A percentile compares a stretch with the other conserved stretches of the same genome.
These are phyloP conservation scores for Drosophila tsacasi DNA, from an alignment of 1,140 invertebrate species.

Conservation along the genomic window DNA sequence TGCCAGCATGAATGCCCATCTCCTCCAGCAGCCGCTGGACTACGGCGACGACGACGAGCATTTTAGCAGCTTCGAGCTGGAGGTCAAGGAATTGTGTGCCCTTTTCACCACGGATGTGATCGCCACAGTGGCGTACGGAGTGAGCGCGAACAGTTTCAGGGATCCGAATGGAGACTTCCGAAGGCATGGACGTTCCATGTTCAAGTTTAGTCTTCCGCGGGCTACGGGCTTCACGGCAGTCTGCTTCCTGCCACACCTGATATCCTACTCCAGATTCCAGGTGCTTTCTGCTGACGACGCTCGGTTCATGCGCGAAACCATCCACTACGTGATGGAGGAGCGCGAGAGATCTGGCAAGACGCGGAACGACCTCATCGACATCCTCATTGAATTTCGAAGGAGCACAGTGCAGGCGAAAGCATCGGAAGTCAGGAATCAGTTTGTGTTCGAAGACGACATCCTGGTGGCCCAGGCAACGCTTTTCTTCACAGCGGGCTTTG, in stretches of 20 bases:
- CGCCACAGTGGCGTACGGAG: conserved; percentile 87
- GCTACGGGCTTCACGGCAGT: conserved; percentile 86
- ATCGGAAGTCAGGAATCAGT: conserved; percentile 18
- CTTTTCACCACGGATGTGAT: conserved; percentile 88
- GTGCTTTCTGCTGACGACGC: conserved; percentile 58
- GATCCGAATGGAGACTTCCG: conserved; percentile 85
- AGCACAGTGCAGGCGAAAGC: conserved; percentile 43
- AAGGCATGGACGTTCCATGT: conserved; percentile 85
- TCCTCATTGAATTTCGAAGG: conserved; percentile 72
- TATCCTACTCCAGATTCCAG: conserved; percentile 66
- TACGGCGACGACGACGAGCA: conserved; percentile 43
- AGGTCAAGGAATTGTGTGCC: conserved; percentile 86
- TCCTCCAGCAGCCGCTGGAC: conserved; percentile 54
- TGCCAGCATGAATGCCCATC: conserved; percentile 63
- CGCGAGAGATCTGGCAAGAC: conserved; percentile 66
- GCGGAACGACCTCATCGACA: conserved; percentile 86
- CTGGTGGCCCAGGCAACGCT: conserved; percentile 88
- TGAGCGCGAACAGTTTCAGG: conserved; percentile 86
- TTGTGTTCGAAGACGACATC: conserved; percentile 75
- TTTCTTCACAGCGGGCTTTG: conserved; percentile 88
- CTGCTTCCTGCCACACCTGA: conserved; percentile 84
- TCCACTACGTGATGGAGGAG: conserved; percentile 83
- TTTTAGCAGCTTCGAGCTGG: conserved; percentile 61
- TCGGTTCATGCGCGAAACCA: conserved; percentile 75
- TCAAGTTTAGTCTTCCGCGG: conserved; percentile 86